Base-by-base conservation (phyloP, 1,140 invertebrate species). In the Sitobion miscanthi region DNA sequence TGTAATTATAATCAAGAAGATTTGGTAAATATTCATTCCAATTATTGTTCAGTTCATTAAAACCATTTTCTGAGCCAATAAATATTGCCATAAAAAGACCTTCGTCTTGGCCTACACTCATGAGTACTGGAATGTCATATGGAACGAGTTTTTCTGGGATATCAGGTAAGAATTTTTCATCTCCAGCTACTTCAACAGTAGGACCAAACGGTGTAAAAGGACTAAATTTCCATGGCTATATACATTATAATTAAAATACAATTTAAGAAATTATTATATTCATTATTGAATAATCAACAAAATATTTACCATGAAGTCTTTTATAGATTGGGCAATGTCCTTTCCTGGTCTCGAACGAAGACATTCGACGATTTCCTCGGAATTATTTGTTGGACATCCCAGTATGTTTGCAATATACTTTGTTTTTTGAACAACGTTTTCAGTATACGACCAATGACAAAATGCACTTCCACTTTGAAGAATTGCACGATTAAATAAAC, bases 381-480 rank as follows among this genome's bases (percentile, higher is more conserved):
- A 96, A 91, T 95, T 95, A 69, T 94, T 91, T 30, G 95, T 96
- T 0, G 96, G 96, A 95, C 98, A 98, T 94, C 97, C 97, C 5
- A 98, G 95, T 8, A 96, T 95, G 6, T 95, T 94, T 0, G 96
- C 97, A 6, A 98, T 94, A 94, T 96, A 95, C 85, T 96, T 96
- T 0, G 98, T 96, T 94, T 97, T 97, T 94, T 97, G 95, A 6
- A 96, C 95, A 0, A 97, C 95, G 82, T 97, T 96, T 94, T 97
- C 96, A 7, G 96, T 96, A 85, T 97, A 95, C 0, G 97, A 96
- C 98, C 97, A 98, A 9, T 96, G 96, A 94, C 96, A 95, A 1
- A 98, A 95, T 7, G 96, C 96, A 25, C 97, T 97, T 0, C 98
- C 98, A 91, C 94, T 94, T 54, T 88, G 52, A 62, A 86, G 77